Conservation (phyloP, 1,140 invertebrate species). For the Apis laboriosa region DNA sequence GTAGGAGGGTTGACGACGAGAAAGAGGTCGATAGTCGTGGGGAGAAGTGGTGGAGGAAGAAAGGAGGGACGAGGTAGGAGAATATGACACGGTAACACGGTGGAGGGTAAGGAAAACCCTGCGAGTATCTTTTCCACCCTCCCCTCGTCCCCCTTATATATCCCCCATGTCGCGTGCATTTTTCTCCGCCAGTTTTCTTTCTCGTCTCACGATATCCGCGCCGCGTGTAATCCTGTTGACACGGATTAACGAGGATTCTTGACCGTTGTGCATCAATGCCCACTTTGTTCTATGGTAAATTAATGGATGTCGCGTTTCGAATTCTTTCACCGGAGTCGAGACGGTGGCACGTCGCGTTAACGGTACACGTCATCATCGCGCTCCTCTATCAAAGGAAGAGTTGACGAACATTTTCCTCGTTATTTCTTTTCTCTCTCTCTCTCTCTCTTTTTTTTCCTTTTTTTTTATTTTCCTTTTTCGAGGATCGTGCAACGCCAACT, state of each 20-base stretch:
- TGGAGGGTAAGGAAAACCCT: constrained; percentile 33
- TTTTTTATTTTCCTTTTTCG: too few species aligned
- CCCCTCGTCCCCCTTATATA: constrained; percentile 10
- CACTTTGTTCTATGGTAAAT: constrained; percentile 51
- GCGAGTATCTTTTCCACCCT: constrained; percentile 35
- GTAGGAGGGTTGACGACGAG: background rate
- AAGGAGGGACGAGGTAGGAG: background rate
- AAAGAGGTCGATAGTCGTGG: background rate
- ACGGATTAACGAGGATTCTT: constrained; percentile 65
- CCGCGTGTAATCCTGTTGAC: constrained; percentile 62
- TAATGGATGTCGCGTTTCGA: constrained; percentile 54
- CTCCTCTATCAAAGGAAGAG: constrained; percentile 41
- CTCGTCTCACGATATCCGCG: constrained; percentile 52
- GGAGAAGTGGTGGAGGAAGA: background rate
- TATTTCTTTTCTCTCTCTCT: background rate
- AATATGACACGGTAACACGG: constrained; percentile 26
- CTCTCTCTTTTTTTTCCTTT: too few species aligned
- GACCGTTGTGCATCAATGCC: constrained; percentile 53
- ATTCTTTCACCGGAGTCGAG: constrained; percentile 39
- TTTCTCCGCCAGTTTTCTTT: constrained; percentile 53
- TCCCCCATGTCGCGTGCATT: constrained; percentile 46
- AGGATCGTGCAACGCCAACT: too few species aligned
- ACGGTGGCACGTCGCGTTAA: background rate
- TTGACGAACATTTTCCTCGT: constrained; percentile 19
- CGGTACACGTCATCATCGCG: background rate